phyloP scores from a whole-genome alignment of 2,113 vertebrate genomes.

The Ictidomys tridecemlineatus region DNA sequence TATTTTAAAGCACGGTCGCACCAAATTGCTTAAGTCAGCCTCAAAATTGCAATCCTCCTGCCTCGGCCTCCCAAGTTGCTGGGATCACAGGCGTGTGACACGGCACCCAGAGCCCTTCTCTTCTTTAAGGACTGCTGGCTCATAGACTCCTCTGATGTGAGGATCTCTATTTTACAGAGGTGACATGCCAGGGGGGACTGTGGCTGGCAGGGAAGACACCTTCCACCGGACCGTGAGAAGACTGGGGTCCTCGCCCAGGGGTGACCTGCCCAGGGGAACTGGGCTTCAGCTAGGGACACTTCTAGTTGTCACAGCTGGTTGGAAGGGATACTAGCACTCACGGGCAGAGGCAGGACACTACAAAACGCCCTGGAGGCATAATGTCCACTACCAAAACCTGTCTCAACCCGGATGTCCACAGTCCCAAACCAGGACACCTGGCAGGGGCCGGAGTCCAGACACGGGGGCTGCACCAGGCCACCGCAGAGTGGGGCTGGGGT shows the following conservation, averaged over 20 bases:
- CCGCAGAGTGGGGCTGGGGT: neutral
- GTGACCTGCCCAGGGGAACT: neutral
- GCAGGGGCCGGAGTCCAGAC: neutral
- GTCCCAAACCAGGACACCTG: neutral
- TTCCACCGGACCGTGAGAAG: neutral
- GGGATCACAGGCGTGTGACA: neutral
- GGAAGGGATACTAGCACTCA: rapidly evolving
- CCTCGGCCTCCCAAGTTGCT: too few species aligned
- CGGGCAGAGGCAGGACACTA: neutral
- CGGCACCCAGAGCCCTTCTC: neutral
- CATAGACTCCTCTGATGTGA: neutral
- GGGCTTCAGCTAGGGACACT: neutral
- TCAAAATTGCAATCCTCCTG: too few species aligned
- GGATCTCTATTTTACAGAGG: neutral
- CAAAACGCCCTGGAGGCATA: neutral
- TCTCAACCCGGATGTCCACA: neutral
- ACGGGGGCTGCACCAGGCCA: neutral
- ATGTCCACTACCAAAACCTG: too few species aligned
- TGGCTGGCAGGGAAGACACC: neutral
- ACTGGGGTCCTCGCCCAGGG: neutral
- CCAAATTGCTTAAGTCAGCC: too few species aligned
- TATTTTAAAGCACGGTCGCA: too few species aligned
- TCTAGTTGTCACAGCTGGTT: neutral
- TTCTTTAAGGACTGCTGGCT: neutral
- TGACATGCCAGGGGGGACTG: too few species aligned